Base-by-base conservation (phyloP, 2,113 vertebrate species). In the Plecotus auritus region DNA sequence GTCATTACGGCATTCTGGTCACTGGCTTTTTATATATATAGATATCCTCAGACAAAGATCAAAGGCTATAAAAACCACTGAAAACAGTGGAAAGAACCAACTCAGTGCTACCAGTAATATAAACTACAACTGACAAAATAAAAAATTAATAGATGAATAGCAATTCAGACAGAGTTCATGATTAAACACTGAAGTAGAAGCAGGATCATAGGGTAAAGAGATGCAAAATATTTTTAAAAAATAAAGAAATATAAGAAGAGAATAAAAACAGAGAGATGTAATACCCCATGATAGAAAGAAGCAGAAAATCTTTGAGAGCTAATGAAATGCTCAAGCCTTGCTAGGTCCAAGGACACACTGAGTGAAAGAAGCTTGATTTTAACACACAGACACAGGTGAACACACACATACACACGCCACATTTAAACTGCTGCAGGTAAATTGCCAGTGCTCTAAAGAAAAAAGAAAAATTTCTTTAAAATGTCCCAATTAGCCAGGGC, bases 41-140 rank as follows among this genome's bases (percentile, higher is more conserved):
- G 37, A 82, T 88, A 94, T 80, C 78, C 47, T 95, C 16, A n/a
- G 56, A 93, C 49, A 95, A 17, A 91, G 87, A 85, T 81, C 16
- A 85, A 85, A 91, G 73, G 18, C 59, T 35, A 32, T 35, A 76
- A 85, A 89, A 90, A 66, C 4, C 28, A 92, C 17, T 78, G 56
- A 91, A 70, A 88, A 61, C 11, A 51, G 12, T 40, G 16, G 16
- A 22, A 51, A 87, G 32, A 85, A 85, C 56, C 67, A 49, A 45
- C 11, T 74, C 18, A 96, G 54, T 32, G 3, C 4, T 85, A 9
- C 85, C 61, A 56, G 28, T 42, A 93, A 94, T 76, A 32, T 67
- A 89, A 95, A 93, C 80, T 64, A 37, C 20, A 47, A 90, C 72
- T 30, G 20, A 59, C 7, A 70, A 81, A 66, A 49, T 66, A 85